A percentile compares a stretch with the other conserved stretches of the same genome.
phyloP scores from a whole-genome alignment of 2,888 invertebrate species.

The Oligia fasciuncula region DNA sequence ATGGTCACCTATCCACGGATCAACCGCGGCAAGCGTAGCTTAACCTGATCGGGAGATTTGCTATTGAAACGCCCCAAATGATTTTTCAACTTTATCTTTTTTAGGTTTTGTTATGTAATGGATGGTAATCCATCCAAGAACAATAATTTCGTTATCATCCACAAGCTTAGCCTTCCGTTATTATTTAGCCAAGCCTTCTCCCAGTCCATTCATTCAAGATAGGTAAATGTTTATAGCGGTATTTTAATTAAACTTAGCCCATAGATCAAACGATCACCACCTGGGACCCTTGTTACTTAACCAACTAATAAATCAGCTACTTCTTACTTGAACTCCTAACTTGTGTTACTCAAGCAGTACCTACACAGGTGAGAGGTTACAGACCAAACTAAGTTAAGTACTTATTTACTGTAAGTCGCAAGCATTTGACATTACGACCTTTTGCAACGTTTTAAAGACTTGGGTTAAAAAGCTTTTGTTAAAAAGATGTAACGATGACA shows the following conservation, averaged over 20 bases:
- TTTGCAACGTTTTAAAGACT: neutral
- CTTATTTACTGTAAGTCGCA: constrained; percentile 6
- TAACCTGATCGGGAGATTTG: too few relatives aligned
- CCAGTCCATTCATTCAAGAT: neutral
- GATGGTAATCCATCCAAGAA: too few relatives aligned
- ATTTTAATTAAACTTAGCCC: neutral
- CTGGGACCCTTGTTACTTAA: neutral
- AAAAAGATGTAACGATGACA: constrained; percentile 1
- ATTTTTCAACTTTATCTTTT: too few relatives aligned
- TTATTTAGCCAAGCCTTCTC: neutral
- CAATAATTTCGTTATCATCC: too few relatives aligned
- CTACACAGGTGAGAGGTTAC: constrained; percentile 22
- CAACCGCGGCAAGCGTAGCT: too few relatives aligned
- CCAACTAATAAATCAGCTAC: constrained; percentile 2
- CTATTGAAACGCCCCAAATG: too few relatives aligned
- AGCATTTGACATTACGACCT: constrained; percentile 22
- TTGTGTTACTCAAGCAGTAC: constrained; percentile 29
- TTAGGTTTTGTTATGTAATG: too few relatives aligned
- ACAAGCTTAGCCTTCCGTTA: too few relatives aligned
- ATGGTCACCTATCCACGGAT: too few relatives aligned
- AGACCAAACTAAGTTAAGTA: constrained; percentile 2
- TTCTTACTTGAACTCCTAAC: constrained; percentile 1
- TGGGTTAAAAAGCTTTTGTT: constrained; percentile 7
- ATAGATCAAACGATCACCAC: neutral
- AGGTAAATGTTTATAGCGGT: neutral